These are phyloP conservation scores for Hydra vulgaris DNA, from an alignment of 30 jellyfish, hydroid and myxozoan species.

Conservation along the genomic window DNA sequence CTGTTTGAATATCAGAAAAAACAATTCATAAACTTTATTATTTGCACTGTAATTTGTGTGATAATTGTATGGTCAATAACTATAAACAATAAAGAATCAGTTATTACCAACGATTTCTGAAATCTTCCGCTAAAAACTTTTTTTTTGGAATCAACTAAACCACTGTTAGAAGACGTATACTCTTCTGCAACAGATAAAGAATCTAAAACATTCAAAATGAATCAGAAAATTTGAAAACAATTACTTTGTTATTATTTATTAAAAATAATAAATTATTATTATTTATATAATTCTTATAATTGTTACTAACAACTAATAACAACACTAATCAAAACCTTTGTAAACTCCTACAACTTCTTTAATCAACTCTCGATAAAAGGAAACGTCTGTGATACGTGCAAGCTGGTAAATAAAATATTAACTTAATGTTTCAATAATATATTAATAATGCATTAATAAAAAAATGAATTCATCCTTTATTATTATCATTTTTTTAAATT, in stretches of 20 bases:
- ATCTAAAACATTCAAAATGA: no score
- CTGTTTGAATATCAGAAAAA: no score
- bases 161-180: not conserved
- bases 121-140: not conserved
- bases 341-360: slow-evolving; percentile 34
- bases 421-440: not conserved
- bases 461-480: no score
- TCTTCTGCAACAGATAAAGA: not conserved
- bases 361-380: slow-evolving; percentile 21
- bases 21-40: no score
- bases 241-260: no score
- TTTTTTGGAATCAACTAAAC: not conserved
- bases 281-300: not conserved
- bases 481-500: no score
- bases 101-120: not conserved
- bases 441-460: no score
- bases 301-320: not conserved
- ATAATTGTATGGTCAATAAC: no score
- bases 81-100: no score
- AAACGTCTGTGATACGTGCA: slow-evolving; percentile 26
- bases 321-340: slow-evolving; percentile 23
- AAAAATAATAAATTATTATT: no score
- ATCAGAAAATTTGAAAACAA: no score
- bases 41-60: no score
- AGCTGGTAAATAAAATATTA: slow-evolving; percentile 21